Evolutionary conservation across 92 coral and sea anemone genomes (phyloP), one percentile per base, ranked within the genome.

Genomic region (Porites rus): DNA sequence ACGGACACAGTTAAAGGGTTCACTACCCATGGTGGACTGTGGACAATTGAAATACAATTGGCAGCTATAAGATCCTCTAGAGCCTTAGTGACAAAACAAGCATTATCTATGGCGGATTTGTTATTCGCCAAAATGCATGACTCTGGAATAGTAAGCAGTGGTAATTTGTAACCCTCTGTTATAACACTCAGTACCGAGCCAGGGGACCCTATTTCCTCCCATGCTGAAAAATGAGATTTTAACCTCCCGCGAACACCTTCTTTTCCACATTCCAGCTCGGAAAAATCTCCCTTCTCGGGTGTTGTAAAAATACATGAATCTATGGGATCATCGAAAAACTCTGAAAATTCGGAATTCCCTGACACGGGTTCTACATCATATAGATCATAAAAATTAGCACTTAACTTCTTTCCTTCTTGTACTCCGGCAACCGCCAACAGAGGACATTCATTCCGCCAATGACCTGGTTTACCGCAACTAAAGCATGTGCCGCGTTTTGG

Each of bases 111-210:
- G 53, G 88, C 91, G 1, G 88, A 82, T 68, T 88, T 88, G 53
- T 83, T 83, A 66, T 88, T 88, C 61, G 51, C 61, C 31, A 83
- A 82, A 52, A 61, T 28, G 53, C 25, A 66, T 21, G 82, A 84
- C 69, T 89, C 86, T 18, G 89, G 86, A 8, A 89, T 31, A 6
- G 86, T 88, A 17, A 64, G 19, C 16, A 88, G 71, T 52, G 88
- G 92, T 76, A 89, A 79, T 59, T 68, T 89, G 75, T 89, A 89
- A 80, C 92, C 89, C 52, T 69, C 76, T 51, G 71, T 84, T 43
- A 77, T 63, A 31, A 84, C 80, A 8, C 56, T 78, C 28, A 89
- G 81, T 13, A 89, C 92, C 52, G 46, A 43, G 38, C 77, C 43
- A 8, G 92, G 31, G 31, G 72, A 1, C 12, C 13, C 72, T 67